Evolutionary conservation across 2,113 vertebrate species (phyloP).

Genomic region (Sebastes schlegelii): DNA sequence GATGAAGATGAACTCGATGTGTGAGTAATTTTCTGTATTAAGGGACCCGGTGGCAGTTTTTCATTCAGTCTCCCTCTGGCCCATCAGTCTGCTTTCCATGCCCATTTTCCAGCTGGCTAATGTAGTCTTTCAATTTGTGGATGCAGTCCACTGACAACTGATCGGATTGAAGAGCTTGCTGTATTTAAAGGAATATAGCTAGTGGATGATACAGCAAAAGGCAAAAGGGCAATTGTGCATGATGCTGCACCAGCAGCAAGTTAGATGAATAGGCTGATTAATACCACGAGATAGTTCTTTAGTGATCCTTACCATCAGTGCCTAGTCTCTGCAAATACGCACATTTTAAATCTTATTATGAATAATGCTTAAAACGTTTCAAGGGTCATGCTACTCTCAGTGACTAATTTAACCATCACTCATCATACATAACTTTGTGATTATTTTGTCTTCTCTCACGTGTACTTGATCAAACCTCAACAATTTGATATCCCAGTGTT

Average conservation of each 20-base stretch:
- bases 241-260: slow-evolving; percentile 10
- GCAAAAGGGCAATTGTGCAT: background rate
- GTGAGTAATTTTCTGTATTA: slow-evolving; percentile 50
- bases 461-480: background rate
- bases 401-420: background rate
- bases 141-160: slow-evolving; percentile 32
- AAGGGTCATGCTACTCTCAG: background rate
- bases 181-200: slow-evolving; percentile 18
- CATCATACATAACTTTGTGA: background rate
- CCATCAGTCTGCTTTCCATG: slow-evolving; percentile 33
- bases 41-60: slow-evolving; percentile 47
- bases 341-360: slow-evolving; percentile 1
- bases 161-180: slow-evolving; percentile 4
- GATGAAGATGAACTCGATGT: slow-evolving; percentile 60
- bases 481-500: background rate
- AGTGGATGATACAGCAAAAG: background rate
- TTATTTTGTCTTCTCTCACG: background rate
- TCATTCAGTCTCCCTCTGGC: slow-evolving; percentile 32
- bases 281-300: background rate
- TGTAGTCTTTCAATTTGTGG: slow-evolving; percentile 44
- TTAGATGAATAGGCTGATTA: background rate
- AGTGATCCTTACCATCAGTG: background rate
- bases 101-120: slow-evolving; percentile 57
- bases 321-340: background rate
- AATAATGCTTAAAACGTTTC: background rate